These are phyloP conservation scores for Trigoniulus corallinus DNA, from an alignment of 1,140 invertebrate species.

Conservation along the genomic window DNA sequence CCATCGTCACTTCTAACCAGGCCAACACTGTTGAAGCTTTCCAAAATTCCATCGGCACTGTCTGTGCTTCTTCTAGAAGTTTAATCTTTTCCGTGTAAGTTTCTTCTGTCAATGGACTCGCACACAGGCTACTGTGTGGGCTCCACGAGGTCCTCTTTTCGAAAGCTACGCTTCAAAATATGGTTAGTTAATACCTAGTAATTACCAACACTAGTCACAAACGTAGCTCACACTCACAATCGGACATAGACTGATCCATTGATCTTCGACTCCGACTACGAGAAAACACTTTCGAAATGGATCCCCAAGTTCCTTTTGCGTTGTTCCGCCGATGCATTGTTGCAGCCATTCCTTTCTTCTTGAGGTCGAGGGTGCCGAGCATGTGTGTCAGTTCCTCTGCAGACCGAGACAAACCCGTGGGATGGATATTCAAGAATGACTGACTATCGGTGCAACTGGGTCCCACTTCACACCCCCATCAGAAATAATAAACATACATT, in stretches of 20 bases:
- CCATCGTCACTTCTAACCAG: slow-evolving; percentile 80
- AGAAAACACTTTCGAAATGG: slow-evolving; percentile 68
- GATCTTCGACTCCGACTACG: slow-evolving; percentile 57
- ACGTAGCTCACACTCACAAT: background rate
- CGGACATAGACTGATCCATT: slow-evolving; percentile 20
- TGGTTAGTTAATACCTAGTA: too few relatives aligned
- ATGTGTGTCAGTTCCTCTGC: slow-evolving; percentile 7
- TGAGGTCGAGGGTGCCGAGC: slow-evolving; percentile 11
- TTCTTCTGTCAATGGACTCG: slow-evolving; percentile 54
- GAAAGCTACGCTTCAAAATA: slow-evolving; percentile 11
- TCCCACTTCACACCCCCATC: background rate
- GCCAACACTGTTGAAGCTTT: slow-evolving; percentile 77
- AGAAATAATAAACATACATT: background rate
- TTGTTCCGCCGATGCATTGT: slow-evolving; percentile 12
- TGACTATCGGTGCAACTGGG: background rate
- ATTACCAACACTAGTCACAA: background rate
- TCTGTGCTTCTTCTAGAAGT: slow-evolving; percentile 63
- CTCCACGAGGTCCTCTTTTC: slow-evolving; percentile 19
- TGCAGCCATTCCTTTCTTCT: slow-evolving; percentile 11
- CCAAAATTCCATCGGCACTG: slow-evolving; percentile 79
- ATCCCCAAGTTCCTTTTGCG: slow-evolving; percentile 43
- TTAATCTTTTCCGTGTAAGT: slow-evolving; percentile 65
- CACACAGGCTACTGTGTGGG: slow-evolving; percentile 14
- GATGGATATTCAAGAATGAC: background rate
- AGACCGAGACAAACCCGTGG: slow-evolving; percentile 3